Base-by-base conservation (phyloP, 2,888 invertebrate genomes). In the Drosophila incognita region DNA sequence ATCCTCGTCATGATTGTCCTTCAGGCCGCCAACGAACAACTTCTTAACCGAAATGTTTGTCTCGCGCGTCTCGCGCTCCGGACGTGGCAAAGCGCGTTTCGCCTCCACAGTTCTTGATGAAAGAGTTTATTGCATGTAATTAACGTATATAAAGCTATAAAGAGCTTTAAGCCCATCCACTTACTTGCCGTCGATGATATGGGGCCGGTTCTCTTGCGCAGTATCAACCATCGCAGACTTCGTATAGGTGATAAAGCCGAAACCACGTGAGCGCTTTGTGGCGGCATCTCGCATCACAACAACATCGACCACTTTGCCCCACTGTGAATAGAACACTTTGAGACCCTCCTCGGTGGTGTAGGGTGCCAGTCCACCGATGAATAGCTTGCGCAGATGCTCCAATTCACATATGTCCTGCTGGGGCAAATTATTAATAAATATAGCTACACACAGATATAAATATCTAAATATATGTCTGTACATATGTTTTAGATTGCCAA, bases 241-340 rank as follows among this genome's bases (percentile, higher is more conserved):
- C 10, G 97, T 97, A 92, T 98, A 99, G 11, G 99, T 99, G 65
- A 99, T 98, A 92, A 99, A 99, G 18, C 99, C 99, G 93, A 99
- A 99, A 1, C 99, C 99, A 77, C 99, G 94, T 1, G 99, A 99
- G 65, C 98, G 95, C 90, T 98, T 98, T 0, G 98, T 98, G 87
- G 96, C 96, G 0, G 98, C 97, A 92, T 99, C 98, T 91, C 98
- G 97, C 99, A 99, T 99, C 0, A 99, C 98, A 15, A 99, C 98
- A 2, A 98, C 98, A 93, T 99, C 98, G 0, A 98, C 98, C 79
- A 99, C 97, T 91, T 98, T 98, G 36, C 99, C 99, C 97, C 98
- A 99, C 95, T 98, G 96, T 90, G 97, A 97, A 93, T 99, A 99
- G 93, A 98, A 98, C 72, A 96, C 95, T 91, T 98, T 97, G 11